These are phyloP conservation scores for Geopemphigus sp. DNA, from an alignment of 1,140 invertebrate genomes.

Conservation along the genomic window DNA sequence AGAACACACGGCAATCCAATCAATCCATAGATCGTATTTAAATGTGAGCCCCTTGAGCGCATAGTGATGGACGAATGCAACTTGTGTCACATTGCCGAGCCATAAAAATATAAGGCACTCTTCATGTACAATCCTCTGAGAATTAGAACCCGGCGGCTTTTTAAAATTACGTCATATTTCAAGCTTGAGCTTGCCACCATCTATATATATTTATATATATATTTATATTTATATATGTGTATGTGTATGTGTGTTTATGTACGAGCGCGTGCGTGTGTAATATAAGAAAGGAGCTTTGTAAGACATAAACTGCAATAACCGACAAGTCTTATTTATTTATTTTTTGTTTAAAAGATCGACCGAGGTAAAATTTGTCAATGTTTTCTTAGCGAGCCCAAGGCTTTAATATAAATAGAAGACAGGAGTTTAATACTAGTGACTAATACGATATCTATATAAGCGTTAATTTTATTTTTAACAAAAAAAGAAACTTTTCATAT, in stretches of 20 bases:
- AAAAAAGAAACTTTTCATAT: neutral
- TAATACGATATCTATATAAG: too few species aligned
- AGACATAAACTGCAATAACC: slow-evolving; percentile 24
- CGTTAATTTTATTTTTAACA: neutral
- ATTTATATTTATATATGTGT: too few species aligned
- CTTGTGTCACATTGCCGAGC: slow-evolving; percentile 9
- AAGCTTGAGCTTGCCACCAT: neutral
- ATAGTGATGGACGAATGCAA: neutral
- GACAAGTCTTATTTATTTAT: slow-evolving; percentile 10
- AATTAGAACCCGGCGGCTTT: slow-evolving; percentile 26
- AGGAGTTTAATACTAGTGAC: neutral
- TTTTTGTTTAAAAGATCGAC: neutral
- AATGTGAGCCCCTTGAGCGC: slow-evolving; percentile 1
- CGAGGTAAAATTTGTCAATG: neutral
- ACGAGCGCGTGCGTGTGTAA: too few species aligned
- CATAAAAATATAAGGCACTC: slow-evolving; percentile 18
- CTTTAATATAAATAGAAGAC: neutral
- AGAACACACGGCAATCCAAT: too few species aligned
- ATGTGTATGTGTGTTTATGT: too few species aligned
- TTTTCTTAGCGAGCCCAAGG: neutral
- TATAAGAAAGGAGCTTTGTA: neutral
- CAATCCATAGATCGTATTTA: slow-evolving; percentile 19
- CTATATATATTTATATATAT: too few species aligned
- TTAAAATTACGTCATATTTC: slow-evolving; percentile 39
- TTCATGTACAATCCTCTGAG: neutral